Base-by-base conservation (phyloP, 2,888 invertebrate species). In the Caenorhabditis sp. region DNA sequence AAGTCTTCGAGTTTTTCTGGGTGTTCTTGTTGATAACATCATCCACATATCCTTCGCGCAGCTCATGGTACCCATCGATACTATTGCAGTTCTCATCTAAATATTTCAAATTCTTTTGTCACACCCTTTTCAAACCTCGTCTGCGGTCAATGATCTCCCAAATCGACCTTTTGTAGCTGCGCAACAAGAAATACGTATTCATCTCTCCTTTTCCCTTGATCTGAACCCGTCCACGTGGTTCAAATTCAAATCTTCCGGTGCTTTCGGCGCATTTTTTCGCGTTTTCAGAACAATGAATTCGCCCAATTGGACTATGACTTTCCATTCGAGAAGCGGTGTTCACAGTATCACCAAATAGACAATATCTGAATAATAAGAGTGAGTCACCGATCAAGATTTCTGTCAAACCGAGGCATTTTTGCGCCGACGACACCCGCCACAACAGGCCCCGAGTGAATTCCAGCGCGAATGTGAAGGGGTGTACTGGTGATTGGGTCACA, bases 171-270 rank as follows among this genome's bases (percentile, higher is more conserved):
- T 87, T 87, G 45, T 71, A 78, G 50, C 85, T 85, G 30, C 81
- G 75, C 27, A 73, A 35, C n/a, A 87, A 73, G 52, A 84, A 87
- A 68, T 81, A 86, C 0, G 87, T 87, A 27, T 85, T 80, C 87
- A 87, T 86, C 48, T 84, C 81, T 2, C 84, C 86, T 26, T 85
- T 85, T 43, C 85, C 86, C 66, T 87, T 87, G 39, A 87, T 84
- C 27, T 72, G 73, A 9, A 85, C 81, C 35, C 68, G 79, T 27
- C 87, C 87, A 8, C 87, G 83, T 7, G 78, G 45, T 22, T 81
- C 78, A 61, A 87, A 87, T 35, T 82, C 81, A 61, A 87, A 87
- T 3, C 87, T 77, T 1, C 87, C 87, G 6, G 84, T 84, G 9
- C 53, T 61, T 32, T 80, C 75, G 6, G 87, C 86, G 30, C 81